phyloP scores from a whole-genome alignment of 1,140 invertebrate species.

The Reticulitermes speratus region DNA sequence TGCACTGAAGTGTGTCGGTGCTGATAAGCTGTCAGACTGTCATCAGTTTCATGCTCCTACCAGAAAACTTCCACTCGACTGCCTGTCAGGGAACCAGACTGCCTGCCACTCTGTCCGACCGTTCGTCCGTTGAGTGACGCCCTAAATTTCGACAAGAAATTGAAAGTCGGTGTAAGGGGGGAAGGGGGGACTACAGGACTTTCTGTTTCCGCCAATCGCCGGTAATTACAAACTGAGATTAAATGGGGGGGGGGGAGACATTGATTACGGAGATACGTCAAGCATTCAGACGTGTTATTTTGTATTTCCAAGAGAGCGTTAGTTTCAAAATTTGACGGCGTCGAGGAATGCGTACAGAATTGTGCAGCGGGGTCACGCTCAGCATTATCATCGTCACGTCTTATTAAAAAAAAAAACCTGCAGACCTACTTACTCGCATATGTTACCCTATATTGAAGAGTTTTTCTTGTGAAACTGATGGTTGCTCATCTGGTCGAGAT shows the following conservation, averaged over 20 bases:
- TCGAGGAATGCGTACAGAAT: no score
- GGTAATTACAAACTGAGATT: constrained; percentile 6
- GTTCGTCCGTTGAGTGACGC: not conserved
- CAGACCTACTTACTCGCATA: no score
- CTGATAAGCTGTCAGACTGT: not conserved
- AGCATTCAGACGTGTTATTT: not conserved
- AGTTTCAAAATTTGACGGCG: no score
- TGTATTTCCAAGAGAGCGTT: not conserved
- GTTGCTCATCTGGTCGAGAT: no score
- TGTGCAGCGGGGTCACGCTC: no score
- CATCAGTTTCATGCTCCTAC: not conserved
- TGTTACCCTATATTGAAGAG: no score
- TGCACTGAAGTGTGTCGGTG: not conserved
- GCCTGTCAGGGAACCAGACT: not conserved
- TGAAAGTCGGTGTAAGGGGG: not conserved
- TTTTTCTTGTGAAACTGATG: no score
- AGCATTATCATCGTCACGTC: no score
- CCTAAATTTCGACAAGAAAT: constrained; percentile 12
- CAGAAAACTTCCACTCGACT: not conserved
- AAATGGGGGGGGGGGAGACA: not conserved
- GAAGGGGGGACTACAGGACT: not conserved
- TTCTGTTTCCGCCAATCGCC: not conserved
- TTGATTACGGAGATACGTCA: not conserved
- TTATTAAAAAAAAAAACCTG: no score
- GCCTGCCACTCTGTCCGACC: not conserved